Base-by-base conservation (phyloP, 2,797 vertebrate genomes). In the Erpetoichthys calabaricus region DNA sequence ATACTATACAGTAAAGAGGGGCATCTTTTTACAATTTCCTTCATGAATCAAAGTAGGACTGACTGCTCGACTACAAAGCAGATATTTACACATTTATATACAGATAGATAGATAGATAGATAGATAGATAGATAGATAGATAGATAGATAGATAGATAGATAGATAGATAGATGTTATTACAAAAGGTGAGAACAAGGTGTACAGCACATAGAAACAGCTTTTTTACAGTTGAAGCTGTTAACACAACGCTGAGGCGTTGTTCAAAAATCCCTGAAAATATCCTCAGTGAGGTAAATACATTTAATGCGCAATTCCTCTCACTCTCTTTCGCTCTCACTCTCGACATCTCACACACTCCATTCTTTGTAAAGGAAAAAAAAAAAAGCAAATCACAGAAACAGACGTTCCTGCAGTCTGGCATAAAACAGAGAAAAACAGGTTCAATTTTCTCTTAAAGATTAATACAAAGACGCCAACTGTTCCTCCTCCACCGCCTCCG, bases 211-310 rank as follows among this genome's bases (percentile, higher is more conserved):
- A 87, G 86, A 86, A 85, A 84, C 81, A 91, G 85, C 85, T 80
- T 80, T 81, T 80, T 80, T 78, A 85, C 83, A 68, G 79, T 75
- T 83, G 72, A 79, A 81, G 85, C 87, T 89, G 87, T 86, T 86
- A 88, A 90, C 83, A 85, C 76, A 81, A 90, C 87, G 82, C 83
- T 84, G 79, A 87, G 83, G 84, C 78, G 88, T 87, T 88, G 87
- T 89, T 87, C 82, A 86, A 77, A 86, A 88, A 91, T 95, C 91
- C 94, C 92, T 96, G 92, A 95, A 92, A 88, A 89, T 79, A 78
- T 84, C 90, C 89, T 92, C 83, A 70, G 80, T 93, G 92, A 96
- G 94, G 94, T 94, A 94, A 74, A 80, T 77, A 81, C 74, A 73
- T 80, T 77, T 78, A 77, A 70, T 77, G 77, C 79, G 73, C 84